These are phyloP conservation scores for Clarias macrocephalus DNA, from an alignment of 2,113 vertebrate species.

Conservation along the genomic window DNA sequence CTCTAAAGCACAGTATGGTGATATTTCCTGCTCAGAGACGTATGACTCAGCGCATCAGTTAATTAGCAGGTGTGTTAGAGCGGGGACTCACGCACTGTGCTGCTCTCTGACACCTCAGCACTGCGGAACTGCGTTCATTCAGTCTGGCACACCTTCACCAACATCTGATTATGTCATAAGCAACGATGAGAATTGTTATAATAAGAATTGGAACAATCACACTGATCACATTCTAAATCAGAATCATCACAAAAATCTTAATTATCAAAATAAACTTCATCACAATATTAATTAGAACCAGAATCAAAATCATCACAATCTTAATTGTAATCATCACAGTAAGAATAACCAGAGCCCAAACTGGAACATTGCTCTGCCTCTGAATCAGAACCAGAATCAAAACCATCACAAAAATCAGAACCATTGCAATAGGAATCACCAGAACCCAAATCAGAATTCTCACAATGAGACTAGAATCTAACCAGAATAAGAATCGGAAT, in stretches of 20 bases:
- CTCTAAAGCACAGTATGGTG: not conserved
- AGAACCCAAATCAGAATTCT: too few relatives aligned
- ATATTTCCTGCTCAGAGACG: not conserved
- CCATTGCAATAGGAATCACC: not conserved
- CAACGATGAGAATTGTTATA: too few relatives aligned
- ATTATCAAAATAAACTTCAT: not conserved
- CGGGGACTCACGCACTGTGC: not conserved
- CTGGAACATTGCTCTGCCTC: too few relatives aligned
- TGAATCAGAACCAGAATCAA: not conserved
- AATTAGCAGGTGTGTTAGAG: not conserved
- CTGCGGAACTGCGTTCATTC: not conserved
- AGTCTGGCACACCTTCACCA: not conserved
- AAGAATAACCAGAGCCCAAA: too few relatives aligned
- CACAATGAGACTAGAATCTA: too few relatives aligned
- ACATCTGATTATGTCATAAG: not conserved
- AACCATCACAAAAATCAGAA: not conserved
- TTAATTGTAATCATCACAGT: not conserved
- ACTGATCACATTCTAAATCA: not conserved
- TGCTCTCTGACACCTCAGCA: not conserved
- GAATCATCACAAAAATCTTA: not conserved
- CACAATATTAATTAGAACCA: too few relatives aligned
- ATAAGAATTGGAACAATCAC: too few relatives aligned
- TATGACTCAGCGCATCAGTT: not conserved
- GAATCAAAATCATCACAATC: too few relatives aligned
- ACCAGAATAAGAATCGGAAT: too few relatives aligned